Base-by-base conservation (phyloP, 2,888 invertebrate genomes). In the Hypomecis atomaria region DNA sequence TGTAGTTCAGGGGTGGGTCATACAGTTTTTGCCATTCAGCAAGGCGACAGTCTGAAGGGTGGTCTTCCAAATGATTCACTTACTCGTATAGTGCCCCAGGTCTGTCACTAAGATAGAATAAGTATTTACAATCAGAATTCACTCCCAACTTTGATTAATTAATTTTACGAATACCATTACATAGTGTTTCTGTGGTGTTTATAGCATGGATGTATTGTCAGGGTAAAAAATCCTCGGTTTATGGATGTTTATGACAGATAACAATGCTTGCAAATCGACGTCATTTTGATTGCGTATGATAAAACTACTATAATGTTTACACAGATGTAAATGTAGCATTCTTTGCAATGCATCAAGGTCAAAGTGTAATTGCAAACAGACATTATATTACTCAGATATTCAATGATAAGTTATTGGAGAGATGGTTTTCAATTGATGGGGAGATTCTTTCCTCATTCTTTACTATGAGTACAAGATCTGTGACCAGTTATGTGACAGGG, bases 281-380 rank as follows among this genome's bases (percentile, higher is more conserved):
- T 47, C n/a, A 57, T 48, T 13, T 11, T 57, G n/a, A 48, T 40
- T 48, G 34, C 37, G 44, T 37, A n/a, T 37, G 49, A 37, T 47
- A 57, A 33, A 48, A 7, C 33, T 0, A 50, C 38, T 50, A 37
- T 7, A 38, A 8, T 59, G 47, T 60, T 56, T 56, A 44, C 34
- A 9, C 43, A 56, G 50, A 45, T 62, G 56, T 45, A 43, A 48
- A 55, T 44, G 23, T 34, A 52, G 38, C 48, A 58, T 53, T 58
- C 45, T 48, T 54, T 7, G 11, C 43, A 50, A 45, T 56, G 44
- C 49, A n/a, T 9, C 60, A 45, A 62, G 58, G 59, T 37, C 42
- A 44, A 11, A 40, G 11, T 7, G 42, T 56, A 42, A 40, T 52
- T 58, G 40, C 44, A 3, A 34, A 42, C 43, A 34, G 34, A 59